These are phyloP conservation scores for Amphiprion clarkii DNA, from an alignment of 2,797 vertebrate species.

Conservation along the genomic window DNA sequence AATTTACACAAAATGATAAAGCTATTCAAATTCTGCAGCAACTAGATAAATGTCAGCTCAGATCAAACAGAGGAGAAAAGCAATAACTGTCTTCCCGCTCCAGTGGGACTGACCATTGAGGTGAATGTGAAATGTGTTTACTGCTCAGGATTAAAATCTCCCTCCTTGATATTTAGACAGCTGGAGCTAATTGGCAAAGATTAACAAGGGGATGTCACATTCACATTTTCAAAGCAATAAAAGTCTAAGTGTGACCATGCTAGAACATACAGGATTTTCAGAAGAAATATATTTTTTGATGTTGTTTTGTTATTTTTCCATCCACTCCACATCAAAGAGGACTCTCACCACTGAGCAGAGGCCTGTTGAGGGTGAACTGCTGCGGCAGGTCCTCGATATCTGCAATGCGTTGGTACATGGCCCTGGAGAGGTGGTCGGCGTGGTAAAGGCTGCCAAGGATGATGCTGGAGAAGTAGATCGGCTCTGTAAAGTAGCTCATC, in stretches of 20 bases:
- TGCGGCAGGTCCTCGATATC: conserved; percentile 94
- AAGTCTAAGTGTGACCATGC: background rate
- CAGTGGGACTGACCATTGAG: conserved; percentile 22
- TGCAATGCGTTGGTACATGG: conserved; percentile 96
- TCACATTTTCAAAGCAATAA: conserved; percentile 4
- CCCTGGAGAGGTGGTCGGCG: conserved; percentile 95
- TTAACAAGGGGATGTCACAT: conserved; percentile 3
- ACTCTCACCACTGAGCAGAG: conserved; percentile 93
- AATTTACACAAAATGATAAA: conserved; percentile 63
- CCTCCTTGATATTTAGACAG: conserved; percentile 57
- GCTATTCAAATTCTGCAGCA: conserved; percentile 67
- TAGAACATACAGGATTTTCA: background rate
- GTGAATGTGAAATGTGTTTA: conserved; percentile 44
- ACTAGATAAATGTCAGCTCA: conserved; percentile 74
- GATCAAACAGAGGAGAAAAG: conserved; percentile 56
- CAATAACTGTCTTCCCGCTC: conserved; percentile 40
- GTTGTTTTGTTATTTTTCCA: background rate
- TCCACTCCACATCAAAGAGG: background rate
- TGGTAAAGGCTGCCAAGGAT: conserved; percentile 98
- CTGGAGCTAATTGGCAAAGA: conserved; percentile 30
- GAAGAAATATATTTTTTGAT: background rate
- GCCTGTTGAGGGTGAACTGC: conserved; percentile 94
- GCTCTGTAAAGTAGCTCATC: conserved; percentile 96
- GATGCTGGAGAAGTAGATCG: conserved; percentile 98
- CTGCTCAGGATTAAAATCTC: conserved; percentile 27